A percentile compares a stretch with the other conserved stretches of the same genome.
phyloP scores from a whole-genome alignment of 2,113 vertebrate genomes.

The Tragulus kanchil region DNA sequence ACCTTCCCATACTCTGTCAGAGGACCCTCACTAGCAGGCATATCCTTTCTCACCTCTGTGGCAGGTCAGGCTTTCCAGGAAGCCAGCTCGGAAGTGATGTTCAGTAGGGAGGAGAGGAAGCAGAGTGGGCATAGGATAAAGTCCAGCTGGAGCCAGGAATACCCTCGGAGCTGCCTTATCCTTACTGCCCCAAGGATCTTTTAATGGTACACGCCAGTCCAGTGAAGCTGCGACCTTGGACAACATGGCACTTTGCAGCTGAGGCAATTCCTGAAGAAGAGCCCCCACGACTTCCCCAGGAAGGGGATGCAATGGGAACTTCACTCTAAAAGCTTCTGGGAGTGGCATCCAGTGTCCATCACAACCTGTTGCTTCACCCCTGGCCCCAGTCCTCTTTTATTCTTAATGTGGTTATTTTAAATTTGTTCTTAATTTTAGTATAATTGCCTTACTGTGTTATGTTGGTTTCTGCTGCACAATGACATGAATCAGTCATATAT shows the following conservation, averaged over 20 bases:
- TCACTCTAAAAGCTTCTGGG: accelerated
- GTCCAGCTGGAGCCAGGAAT: neutral
- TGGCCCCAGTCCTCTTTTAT: neutral
- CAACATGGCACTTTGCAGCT: neutral
- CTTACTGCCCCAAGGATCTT: accelerated
- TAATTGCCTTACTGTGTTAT: neutral
- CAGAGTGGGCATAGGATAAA: too few relatives aligned
- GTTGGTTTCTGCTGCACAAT: neutral
- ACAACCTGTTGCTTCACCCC: accelerated
- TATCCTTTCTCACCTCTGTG: neutral
- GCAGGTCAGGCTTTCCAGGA: neutral
- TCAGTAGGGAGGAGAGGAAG: neutral
- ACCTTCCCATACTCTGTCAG: too few relatives aligned
- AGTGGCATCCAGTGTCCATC: accelerated
- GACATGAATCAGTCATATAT: neutral
- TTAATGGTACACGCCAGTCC: accelerated
- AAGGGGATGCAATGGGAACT: neutral
- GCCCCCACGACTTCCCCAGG: accelerated
- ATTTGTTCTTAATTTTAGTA: neutral
- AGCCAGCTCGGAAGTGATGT: neutral
- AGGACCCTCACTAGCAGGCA: neutral
- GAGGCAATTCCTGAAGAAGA: neutral
- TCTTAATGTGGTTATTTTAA: neutral
- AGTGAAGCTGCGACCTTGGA: accelerated
- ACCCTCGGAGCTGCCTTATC: accelerated